These are phyloP conservation scores for Hylia prasina DNA, from an alignment of 2,113 vertebrate species.

Conservation along the genomic window DNA sequence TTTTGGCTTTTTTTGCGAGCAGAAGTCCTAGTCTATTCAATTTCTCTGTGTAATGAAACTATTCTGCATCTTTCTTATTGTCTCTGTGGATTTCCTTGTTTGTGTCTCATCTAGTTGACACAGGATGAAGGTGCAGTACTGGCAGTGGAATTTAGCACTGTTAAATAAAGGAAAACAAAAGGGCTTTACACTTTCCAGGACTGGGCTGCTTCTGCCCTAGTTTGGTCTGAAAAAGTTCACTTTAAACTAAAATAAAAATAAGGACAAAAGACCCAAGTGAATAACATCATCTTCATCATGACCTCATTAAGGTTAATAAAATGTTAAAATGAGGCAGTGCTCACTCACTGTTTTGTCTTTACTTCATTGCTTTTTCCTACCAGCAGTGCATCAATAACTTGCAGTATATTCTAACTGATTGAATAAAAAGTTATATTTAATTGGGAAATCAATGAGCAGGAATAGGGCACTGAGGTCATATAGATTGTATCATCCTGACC, in stretches of 20 bases:
- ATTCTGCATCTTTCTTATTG: neutral
- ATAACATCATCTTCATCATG: conserved; percentile 18
- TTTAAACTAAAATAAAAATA: conserved; percentile 5
- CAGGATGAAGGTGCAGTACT: neutral
- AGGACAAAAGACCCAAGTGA: neutral
- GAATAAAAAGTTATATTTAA: conserved; percentile 73
- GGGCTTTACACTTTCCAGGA: neutral
- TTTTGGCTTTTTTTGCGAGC: neutral
- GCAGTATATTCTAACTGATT: conserved; percentile 62
- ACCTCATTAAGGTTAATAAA: conserved; percentile 49
- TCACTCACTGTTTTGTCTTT: conserved; percentile 44
- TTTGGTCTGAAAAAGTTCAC: neutral
- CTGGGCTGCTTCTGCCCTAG: neutral
- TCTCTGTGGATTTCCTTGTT: neutral
- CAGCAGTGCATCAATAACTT: conserved; percentile 59
- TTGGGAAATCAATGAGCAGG: conserved; percentile 71
- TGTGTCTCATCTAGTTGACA: neutral
- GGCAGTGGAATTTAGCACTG: neutral
- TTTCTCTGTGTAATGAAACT: neutral
- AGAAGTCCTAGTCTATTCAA: neutral
- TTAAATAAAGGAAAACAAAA: neutral
- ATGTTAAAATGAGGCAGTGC: conserved; percentile 48
- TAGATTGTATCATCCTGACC: conserved; percentile 61
- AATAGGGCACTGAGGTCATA: conserved; percentile 61
- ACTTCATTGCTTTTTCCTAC: conserved; percentile 37